phyloP scores from a whole-genome alignment of 2,113 vertebrate species.

The Austrofundulus limnaeus region DNA sequence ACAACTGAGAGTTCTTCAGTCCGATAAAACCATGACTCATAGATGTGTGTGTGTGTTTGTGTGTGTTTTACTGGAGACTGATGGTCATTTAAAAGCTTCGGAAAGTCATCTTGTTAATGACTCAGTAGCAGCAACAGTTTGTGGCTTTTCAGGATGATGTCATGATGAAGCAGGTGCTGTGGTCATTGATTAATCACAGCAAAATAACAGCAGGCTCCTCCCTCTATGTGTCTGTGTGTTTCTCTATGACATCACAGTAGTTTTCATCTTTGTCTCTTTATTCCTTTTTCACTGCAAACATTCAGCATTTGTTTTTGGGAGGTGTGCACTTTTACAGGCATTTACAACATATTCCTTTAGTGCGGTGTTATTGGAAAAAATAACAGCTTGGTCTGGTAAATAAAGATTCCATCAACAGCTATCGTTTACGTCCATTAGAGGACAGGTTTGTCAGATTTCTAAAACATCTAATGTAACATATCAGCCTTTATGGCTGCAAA shows the following conservation, averaged over 20 bases:
- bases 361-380: not conserved
- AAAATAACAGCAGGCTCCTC: not conserved
- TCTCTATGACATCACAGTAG: not conserved
- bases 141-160: constrained; percentile 53
- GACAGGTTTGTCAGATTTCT: too few species aligned
- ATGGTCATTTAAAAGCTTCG: constrained; percentile 23
- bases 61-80: constrained; percentile 21
- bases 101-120: constrained; percentile 58
- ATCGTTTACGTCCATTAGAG: too few species aligned
- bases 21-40: constrained; percentile 53
- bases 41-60: not conserved
- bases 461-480: not conserved
- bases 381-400: too few species aligned
- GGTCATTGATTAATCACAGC: constrained; percentile 34
- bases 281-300: not conserved
- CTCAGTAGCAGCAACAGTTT: constrained; percentile 38
- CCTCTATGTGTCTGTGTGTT: not conserved
- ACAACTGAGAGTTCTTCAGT: constrained; percentile 37
- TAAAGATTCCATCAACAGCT: too few species aligned
- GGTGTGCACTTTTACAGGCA: not conserved
- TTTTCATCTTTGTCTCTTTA: constrained; percentile 8
- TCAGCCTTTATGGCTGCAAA: not conserved
- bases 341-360: not conserved
- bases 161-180: constrained; percentile 45
- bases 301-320: not conserved